Conservation (phyloP, 2,797 vertebrate species). For the Malacoctenus gilli region DNA sequence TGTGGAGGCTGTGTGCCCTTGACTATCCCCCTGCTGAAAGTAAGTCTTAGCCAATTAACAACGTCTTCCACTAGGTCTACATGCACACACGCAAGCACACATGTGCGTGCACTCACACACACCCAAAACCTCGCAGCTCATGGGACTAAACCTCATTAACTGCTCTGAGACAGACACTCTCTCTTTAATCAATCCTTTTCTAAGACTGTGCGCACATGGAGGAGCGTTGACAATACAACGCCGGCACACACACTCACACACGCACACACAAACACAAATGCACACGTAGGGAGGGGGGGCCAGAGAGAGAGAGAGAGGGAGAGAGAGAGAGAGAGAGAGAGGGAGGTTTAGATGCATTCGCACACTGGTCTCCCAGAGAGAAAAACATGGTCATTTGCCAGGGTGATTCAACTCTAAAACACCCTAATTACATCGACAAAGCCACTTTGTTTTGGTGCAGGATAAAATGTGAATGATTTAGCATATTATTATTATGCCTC, state of each 20-base stretch:
- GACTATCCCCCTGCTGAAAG: slow-evolving; percentile 77
- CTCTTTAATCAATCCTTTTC: slow-evolving; percentile 87
- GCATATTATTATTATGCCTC: slow-evolving; percentile 84
- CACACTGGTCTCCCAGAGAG: slow-evolving; percentile 74
- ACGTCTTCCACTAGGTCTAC: slow-evolving; percentile 73
- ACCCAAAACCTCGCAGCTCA: slow-evolving; percentile 73
- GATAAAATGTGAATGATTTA: slow-evolving; percentile 84
- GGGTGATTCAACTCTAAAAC: slow-evolving; percentile 82
- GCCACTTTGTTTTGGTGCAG: slow-evolving; percentile 81
- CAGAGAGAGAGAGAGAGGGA: no score
- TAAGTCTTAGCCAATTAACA: slow-evolving; percentile 84
- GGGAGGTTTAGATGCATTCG: slow-evolving; percentile 57
- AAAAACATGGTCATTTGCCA: slow-evolving; percentile 82
- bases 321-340: slow-evolving; percentile 13
- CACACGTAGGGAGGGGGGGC: slow-evolving; percentile 1
- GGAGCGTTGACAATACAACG: slow-evolving; percentile 79
- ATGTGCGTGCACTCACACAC: slow-evolving; percentile 53
- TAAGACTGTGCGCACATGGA: slow-evolving; percentile 77
- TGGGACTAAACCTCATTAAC: slow-evolving; percentile 87
- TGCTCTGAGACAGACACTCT: slow-evolving; percentile 85
- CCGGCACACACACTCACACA: slow-evolving; percentile 49
- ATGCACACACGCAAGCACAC: slow-evolving; percentile 61
- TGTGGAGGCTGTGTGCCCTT: slow-evolving; percentile 74
- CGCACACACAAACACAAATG: slow-evolving; percentile 32
- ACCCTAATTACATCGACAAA: slow-evolving; percentile 82